Conservation (phyloP, 2,113 vertebrate genomes). For the Eubucco bourcierii region DNA sequence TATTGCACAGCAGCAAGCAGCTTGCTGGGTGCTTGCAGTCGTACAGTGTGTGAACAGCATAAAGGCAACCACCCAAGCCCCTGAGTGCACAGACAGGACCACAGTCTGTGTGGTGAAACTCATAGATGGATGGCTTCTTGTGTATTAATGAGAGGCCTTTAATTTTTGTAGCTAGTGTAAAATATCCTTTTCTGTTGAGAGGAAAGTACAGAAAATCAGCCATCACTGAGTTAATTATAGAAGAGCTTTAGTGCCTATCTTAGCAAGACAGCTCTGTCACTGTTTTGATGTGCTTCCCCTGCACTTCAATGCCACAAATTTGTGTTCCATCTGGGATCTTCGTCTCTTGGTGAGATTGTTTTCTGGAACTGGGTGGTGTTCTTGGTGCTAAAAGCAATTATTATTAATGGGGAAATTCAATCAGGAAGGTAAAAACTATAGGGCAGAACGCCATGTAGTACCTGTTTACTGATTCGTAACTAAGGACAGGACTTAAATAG, state of each 20-base stretch:
- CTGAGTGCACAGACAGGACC: neutral
- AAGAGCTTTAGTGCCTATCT: neutral
- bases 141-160: constrained; percentile 55
- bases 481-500: constrained; percentile 9
- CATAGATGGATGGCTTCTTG: neutral
- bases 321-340: neutral
- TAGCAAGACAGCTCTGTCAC: neutral
- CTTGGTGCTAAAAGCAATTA: constrained; percentile 20
- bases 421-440: neutral
- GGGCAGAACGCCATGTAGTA: neutral
- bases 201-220: constrained; percentile 27
- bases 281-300: neutral
- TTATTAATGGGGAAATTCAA: neutral
- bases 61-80: neutral
- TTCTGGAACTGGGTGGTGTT: neutral
- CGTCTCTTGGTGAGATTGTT: neutral
- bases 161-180: constrained; percentile 21
- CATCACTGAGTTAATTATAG: constrained; percentile 46
- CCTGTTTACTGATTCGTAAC: constrained; percentile 44
- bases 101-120: neutral
- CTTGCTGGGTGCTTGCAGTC: too few species aligned
- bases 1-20: neutral
- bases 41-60: neutral
- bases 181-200: constrained; percentile 45
- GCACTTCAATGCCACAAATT: constrained; percentile 3